These are phyloP conservation scores for Acyrthosiphon pisum DNA, from an alignment of 1,140 invertebrate genomes.

Conservation along the genomic window DNA sequence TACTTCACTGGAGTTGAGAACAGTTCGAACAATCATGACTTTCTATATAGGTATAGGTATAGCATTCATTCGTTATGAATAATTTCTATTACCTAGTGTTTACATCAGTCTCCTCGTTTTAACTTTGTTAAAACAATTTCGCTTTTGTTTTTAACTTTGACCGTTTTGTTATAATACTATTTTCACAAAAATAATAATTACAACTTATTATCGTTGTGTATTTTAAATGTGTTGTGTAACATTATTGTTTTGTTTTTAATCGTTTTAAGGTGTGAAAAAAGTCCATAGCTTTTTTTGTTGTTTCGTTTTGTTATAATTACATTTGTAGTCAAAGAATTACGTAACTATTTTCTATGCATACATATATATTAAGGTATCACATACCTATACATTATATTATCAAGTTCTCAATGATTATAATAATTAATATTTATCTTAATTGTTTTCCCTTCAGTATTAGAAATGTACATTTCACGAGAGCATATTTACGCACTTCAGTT, in stretches of 20 bases:
- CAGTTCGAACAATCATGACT: not conserved
- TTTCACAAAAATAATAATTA: conserved; percentile 17
- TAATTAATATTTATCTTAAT: not conserved
- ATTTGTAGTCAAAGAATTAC: not conserved
- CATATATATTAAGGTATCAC: not conserved
- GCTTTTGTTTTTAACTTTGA: not conserved
- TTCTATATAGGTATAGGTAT: not conserved
- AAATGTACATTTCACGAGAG: not conserved
- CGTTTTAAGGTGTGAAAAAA: not conserved
- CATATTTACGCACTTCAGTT: not conserved
- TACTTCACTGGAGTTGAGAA: not conserved
- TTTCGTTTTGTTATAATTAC: not conserved
- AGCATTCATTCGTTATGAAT: not conserved
- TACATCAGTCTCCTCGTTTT: not conserved
- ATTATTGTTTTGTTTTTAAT: conserved; percentile 19
- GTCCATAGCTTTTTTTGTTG: not conserved
- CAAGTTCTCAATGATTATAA: not conserved
- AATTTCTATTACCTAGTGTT: not conserved
- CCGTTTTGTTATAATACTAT: not conserved
- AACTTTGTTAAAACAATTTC: conserved; percentile 13
- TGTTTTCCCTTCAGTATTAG: not conserved
- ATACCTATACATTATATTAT: not conserved
- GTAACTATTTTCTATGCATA: not conserved
- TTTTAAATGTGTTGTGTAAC: not conserved
- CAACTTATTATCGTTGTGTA: not conserved